Base-by-base conservation (phyloP, 2,888 invertebrate genomes). In the Fabriciana adippe region DNA sequence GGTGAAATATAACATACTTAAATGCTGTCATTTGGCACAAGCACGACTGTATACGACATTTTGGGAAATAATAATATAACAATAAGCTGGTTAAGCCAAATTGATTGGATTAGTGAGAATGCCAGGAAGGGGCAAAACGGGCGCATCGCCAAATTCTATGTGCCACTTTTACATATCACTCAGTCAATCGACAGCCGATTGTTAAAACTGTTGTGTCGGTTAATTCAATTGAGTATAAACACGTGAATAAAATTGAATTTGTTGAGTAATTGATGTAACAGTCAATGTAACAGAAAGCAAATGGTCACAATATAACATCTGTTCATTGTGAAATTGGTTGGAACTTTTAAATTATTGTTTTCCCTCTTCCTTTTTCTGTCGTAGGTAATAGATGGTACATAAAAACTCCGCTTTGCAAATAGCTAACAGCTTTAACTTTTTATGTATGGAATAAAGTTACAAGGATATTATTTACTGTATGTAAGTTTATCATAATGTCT, bases 41-140 rank as follows among this genome's bases (percentile, higher is more conserved):
- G 60, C 41, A 35, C n/a, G 13, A 4, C n/a, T 26, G 15, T 8
- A 54, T 26, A 41, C 21, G 21, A 57, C 51, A 26, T 15, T 66
- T 47, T 51, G 35, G 21, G 13, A 21, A 56, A 41, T 41, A 56
- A 47, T 61, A 26, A 41, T 50, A 50, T 48, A 47, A 66, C 69
- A 59, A 66, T 66, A 63, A 68, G 56, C 47, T 31, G 26, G 13
- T 66, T 68, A 61, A 71, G 57, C 67, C 50, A 54, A 59, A 71
- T 61, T 69, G 67, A 67, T 71, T 57, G 67, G 64, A 67, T 71
- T 70, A 64, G 56, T 41, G 21, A 45, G 35, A 48, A 62, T 51
- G 31, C 53, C 47, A 56, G 50, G 45, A 64, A 64, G 50, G 70
- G 62, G 57, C 18, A 62, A 60, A 68, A 62, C 59, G 62, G 69